Evolutionary conservation across 2,113 vertebrate species (phyloP).

Genomic region (Hippocampus barbouri): DNA sequence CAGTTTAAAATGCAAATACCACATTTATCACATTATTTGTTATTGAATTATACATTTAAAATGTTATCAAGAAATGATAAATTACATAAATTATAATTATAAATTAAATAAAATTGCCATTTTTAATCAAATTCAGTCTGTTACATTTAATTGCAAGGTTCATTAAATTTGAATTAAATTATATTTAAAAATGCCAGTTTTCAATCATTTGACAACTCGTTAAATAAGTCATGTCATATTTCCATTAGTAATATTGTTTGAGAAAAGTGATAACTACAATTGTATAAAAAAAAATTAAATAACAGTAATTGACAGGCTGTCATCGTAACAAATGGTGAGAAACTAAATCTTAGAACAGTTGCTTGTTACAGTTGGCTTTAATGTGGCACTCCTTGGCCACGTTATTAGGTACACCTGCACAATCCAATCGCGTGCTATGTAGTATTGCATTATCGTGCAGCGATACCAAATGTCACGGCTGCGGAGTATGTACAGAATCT

Average conservation of each 20-base stretch:
- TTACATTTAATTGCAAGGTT: too few species aligned
- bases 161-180: too few species aligned
- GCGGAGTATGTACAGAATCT: slow-evolving; percentile 52
- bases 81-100: too few species aligned
- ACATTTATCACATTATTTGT: too few species aligned
- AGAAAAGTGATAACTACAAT: background rate
- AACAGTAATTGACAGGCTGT: background rate
- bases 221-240: background rate
- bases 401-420: background rate
- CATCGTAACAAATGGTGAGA: slow-evolving; percentile 23
- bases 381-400: slow-evolving; percentile 31
- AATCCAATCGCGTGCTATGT: background rate
- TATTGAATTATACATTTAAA: too few species aligned
- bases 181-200: too few species aligned
- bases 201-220: too few species aligned
- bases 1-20: too few species aligned
- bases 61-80: too few species aligned
- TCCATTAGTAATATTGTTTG: background rate
- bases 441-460: background rate
- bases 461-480: background rate
- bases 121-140: too few species aligned
- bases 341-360: slow-evolving; percentile 48
- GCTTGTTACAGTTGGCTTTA: slow-evolving; percentile 35
- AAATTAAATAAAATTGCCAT: too few species aligned
- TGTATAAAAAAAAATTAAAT: background rate